A percentile compares a stretch with the other conserved stretches of the same genome.
phyloP scores from a whole-genome alignment of 2,797 vertebrate species.

The Spatula versicolor region DNA sequence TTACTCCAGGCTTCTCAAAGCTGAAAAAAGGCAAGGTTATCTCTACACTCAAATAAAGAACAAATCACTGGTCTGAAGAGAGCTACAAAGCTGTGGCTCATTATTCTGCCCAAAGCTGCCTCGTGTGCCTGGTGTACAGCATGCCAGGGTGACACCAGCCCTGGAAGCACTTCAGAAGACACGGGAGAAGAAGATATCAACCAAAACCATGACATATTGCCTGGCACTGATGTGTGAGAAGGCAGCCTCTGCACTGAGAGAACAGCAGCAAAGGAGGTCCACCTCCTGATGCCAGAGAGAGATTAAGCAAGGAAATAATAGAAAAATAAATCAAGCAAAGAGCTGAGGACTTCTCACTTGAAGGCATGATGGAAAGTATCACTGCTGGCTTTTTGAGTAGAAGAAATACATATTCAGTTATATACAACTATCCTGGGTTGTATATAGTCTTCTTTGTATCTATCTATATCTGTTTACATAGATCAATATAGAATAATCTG shows the following conservation, averaged over 20 bases:
- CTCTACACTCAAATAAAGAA: neutral
- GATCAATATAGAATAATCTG: neutral
- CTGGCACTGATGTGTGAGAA: neutral
- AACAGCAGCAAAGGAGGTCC: neutral
- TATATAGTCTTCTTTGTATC: neutral
- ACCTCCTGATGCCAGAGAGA: neutral
- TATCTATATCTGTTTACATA: neutral
- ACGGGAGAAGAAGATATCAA: neutral
- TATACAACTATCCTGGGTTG: neutral
- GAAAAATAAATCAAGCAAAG: slow-evolving; percentile 8
- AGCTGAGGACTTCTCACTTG: neutral
- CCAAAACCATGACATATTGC: neutral
- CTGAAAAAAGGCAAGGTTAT: neutral
- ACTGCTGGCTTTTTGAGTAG: neutral
- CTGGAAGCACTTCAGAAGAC: slow-evolving; percentile 31
- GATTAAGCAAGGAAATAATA: neutral
- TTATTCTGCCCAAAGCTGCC: neutral
- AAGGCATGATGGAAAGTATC: neutral
- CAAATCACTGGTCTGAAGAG: neutral
- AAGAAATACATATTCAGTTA: neutral
- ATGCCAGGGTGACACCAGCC: neutral
- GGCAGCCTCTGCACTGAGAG: neutral
- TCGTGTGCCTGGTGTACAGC: neutral
- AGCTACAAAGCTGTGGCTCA: neutral
- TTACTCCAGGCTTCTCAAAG: neutral